Evolutionary conservation across 2,888 invertebrate species (phyloP), one percentile per base, ranked within the genome.

Genomic region (Heliconius aoede): DNA sequence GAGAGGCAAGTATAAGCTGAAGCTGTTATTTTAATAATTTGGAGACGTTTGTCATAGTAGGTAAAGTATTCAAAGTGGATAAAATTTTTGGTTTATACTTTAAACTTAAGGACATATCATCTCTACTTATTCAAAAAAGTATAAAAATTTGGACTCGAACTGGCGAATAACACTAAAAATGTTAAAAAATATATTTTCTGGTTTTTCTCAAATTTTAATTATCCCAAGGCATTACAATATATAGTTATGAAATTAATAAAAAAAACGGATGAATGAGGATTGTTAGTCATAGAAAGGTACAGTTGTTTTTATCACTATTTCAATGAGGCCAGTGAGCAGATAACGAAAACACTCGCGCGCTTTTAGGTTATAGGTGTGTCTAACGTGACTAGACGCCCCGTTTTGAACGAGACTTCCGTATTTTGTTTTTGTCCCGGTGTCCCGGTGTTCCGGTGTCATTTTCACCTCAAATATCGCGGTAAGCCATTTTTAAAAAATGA

Each of bases 281-380:
- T 86, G 86, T 87, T 88, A 87, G 89, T 88, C 86, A 85, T 83
- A 86, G 83, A 83, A 86, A 84, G 88, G 87, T 86, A 68, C 32
- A 64, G 15, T 36, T 65, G 28, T 85, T 85, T 85, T 88, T 88
- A 87, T 86, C 84, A 83, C 86, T 86, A 89, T 88, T 88, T 84
- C 85, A 86, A 86, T 88, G 90, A 90, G 92, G 91, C 91, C 89
- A 91, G 87, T 88, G 87, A 83, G 82, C 76, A 88, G 90, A 91
- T 91, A 91, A 88, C 87, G 36, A 86, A 86, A 80, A 82, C 72
- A 82, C 82, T 83, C 85, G 90, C 90, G 90, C 91, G 92, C 92
- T 91, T 91, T 69, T 79, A 61, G 24, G 32, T 75, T 46, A 72
- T 67, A 32, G 65, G 58, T 62, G 75, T 75, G 77, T 79, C 77